Percentiles rank a stretch among this genome's conserved stretches.
These are phyloP conservation scores for Galerucella calmariensis DNA, from an alignment of 2,888 invertebrate genomes.

Conservation along the genomic window DNA sequence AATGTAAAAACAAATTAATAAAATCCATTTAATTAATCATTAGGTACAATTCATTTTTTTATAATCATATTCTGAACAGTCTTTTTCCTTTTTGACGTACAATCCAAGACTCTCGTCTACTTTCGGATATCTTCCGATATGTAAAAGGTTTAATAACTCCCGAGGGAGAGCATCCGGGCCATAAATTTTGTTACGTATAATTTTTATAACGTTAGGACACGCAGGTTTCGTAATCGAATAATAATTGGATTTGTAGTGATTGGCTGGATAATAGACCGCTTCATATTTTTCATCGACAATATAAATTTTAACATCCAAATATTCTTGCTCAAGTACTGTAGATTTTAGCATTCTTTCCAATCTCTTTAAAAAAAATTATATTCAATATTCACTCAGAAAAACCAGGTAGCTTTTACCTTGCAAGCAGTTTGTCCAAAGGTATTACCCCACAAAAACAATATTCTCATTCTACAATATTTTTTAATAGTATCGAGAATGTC, in stretches of 20 bases:
- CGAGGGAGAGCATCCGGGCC: slow-evolving; percentile 51
- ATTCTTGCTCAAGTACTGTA: slow-evolving; percentile 62
- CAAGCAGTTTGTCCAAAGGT: slow-evolving; percentile 51
- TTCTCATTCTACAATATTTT: slow-evolving; percentile 65
- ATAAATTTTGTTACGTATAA: slow-evolving; percentile 56
- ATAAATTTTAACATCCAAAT: slow-evolving; percentile 65
- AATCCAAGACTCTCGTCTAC: slow-evolving; percentile 46
- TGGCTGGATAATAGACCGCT: slow-evolving; percentile 63
- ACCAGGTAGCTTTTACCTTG: slow-evolving; percentile 19
- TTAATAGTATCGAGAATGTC: slow-evolving; percentile 70
- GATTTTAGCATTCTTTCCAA: slow-evolving; percentile 62
- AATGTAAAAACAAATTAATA: neutral
- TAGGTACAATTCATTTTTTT: neutral
- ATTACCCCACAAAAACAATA: slow-evolving; percentile 66
- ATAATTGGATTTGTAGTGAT: slow-evolving; percentile 68
- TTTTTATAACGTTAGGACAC: slow-evolving; percentile 57
- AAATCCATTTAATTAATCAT: neutral
- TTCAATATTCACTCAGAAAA: neutral
- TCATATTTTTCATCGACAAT: slow-evolving; percentile 60
- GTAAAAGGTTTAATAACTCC: slow-evolving; percentile 54
- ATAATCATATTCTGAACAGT: slow-evolving; percentile 5
- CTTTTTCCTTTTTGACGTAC: slow-evolving; percentile 11
- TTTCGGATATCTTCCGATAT: slow-evolving; percentile 56
- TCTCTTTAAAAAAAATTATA: slow-evolving; percentile 54
- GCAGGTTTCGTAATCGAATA: slow-evolving; percentile 68